Conservation (phyloP, 2,797 vertebrate genomes). For the Clangula hyemalis region DNA sequence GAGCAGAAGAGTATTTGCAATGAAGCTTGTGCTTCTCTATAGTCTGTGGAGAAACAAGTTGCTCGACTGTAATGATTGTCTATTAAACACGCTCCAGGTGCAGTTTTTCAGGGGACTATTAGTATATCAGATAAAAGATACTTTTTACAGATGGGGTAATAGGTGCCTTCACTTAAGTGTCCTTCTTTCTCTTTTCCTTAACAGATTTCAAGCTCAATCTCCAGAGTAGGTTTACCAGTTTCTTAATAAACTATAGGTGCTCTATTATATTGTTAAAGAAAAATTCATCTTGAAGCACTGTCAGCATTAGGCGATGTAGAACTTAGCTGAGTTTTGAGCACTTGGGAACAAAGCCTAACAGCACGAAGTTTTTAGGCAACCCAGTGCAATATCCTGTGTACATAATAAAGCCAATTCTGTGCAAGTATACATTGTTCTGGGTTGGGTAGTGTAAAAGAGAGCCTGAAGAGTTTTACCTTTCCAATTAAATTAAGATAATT, state of each 20-base stretch:
- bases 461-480: neutral
- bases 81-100: neutral
- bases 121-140: neutral
- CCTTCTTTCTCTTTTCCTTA: neutral
- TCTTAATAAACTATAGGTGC: neutral
- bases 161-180: neutral
- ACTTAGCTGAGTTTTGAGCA: neutral
- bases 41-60: neutral
- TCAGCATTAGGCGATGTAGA: neutral
- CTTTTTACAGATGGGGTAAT: neutral
- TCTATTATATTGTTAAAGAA: neutral
- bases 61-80: neutral
- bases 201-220: neutral
- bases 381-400: neutral
- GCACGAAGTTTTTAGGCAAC: neutral
- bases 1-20: neutral
- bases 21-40: neutral
- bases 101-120: neutral
- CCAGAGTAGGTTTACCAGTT: neutral
- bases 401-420: neutral
- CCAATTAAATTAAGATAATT: neutral
- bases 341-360: neutral
- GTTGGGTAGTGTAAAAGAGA: neutral
- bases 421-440: neutral
- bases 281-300: neutral